A percentile compares a stretch with the other conserved stretches of the same genome.
phyloP scores from a whole-genome alignment of 1,140 invertebrate species.

The Polyergus mexicanus region DNA sequence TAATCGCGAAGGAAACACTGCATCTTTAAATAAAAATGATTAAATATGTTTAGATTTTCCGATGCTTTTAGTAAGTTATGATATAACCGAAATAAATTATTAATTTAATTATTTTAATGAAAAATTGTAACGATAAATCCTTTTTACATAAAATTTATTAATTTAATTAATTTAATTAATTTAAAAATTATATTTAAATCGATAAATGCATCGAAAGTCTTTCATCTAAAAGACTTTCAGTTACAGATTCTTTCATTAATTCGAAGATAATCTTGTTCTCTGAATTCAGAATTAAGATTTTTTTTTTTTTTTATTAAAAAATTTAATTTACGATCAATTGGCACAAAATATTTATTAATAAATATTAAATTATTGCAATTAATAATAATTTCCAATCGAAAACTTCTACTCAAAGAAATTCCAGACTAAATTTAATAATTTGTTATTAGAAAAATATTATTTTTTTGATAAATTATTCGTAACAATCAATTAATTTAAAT shows the following conservation, averaged over 20 bases:
- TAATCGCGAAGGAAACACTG: not conserved
- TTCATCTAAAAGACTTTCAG: not conserved
- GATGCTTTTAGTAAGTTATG: conserved; percentile 10
- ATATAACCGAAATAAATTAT: conserved; percentile 12
- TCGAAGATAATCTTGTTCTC: not conserved
- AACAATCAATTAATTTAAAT: conserved; percentile 5
- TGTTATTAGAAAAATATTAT: too few relatives aligned
- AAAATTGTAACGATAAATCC: too few relatives aligned
- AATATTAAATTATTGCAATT: not conserved
- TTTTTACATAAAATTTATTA: too few relatives aligned
- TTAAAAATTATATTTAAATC: too few relatives aligned
- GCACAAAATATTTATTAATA: not conserved
- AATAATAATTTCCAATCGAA: not conserved
- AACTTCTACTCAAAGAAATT: not conserved
- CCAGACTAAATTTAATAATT: not conserved
- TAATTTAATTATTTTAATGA: too few relatives aligned
- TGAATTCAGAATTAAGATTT: not conserved
- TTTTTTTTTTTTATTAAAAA: not conserved
- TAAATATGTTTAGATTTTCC: conserved; percentile 21
- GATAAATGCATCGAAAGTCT: not conserved
- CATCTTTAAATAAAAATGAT: conserved; percentile 39
- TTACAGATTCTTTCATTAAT: not conserved
- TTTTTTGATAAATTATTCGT: not conserved
- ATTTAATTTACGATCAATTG: not conserved
- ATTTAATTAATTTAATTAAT: too few relatives aligned